These are phyloP conservation scores for Capitulum mitella DNA, from an alignment of 2,888 invertebrate genomes.

Conservation along the genomic window DNA sequence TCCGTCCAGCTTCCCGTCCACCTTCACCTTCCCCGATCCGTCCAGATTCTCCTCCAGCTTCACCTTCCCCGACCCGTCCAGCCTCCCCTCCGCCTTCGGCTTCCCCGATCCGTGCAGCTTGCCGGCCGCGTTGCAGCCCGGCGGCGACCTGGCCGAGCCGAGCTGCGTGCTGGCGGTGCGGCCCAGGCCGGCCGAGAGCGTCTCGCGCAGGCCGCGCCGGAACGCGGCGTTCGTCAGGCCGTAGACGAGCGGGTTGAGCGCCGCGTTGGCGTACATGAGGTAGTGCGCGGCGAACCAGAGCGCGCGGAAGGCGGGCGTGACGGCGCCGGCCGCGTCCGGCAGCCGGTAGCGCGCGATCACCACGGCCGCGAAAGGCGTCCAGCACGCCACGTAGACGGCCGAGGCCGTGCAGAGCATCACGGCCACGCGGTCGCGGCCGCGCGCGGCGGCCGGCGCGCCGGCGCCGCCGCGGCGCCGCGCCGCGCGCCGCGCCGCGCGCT, in stretches of 20 bases:
- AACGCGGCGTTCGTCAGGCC: not conserved
- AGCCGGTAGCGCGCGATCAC: not conserved
- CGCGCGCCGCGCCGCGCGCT: not conserved
- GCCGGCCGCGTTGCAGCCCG: no score
- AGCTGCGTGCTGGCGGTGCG: no score
- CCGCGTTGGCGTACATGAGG: slow-evolving; percentile 4
- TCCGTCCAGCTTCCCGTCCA: no score
- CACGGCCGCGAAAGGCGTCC: not conserved
- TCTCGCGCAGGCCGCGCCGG: not conserved
- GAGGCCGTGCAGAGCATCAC: not conserved
- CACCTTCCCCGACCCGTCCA: no score
- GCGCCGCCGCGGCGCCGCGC: not conserved
- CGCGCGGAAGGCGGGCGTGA: not conserved
- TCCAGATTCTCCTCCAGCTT: no score
- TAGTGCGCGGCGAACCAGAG: slow-evolving; percentile 9
- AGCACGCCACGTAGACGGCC: not conserved
- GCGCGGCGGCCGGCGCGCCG: not conserved
- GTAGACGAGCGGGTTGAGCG: not conserved
- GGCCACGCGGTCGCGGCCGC: not conserved
- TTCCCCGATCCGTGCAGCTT: no score
- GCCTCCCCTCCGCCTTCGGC: no score
- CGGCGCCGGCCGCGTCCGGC: not conserved
- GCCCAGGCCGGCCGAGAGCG: no score
- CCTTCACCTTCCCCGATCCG: no score
- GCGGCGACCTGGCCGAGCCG: no score